Evolutionary conservation across 2,888 invertebrate species (phyloP), one percentile per base, ranked within the genome.

Genomic region (Thera obeliscata): DNA sequence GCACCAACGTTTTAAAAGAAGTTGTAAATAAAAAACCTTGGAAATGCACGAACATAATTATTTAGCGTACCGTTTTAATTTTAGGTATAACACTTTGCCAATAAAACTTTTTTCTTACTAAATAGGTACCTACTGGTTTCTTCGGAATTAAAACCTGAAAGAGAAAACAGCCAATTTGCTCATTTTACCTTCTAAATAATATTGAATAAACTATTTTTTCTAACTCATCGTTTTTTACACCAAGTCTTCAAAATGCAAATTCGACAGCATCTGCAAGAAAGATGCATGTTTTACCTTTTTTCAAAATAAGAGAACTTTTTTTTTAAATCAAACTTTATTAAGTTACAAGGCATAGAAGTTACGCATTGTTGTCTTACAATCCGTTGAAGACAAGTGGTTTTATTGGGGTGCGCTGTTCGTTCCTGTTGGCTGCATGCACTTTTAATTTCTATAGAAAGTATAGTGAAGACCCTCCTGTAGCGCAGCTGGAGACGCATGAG

Each of bases 201-300:
- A 43, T n/a, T 46, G 35, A 61, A 61, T 54, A 61, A 61, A 61
- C 2, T 61, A 61, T 43, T 46, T n/a, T 55, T 61, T 61, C 9
- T 61, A 54, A 35, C 8, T 8, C 22, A 22, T 22, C 22, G 43
- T 56, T 43, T 22, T 22, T 38, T 38, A 49, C 49, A 6, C n/a
- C n/a, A 49, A 4, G 3, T 1, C 49, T 7, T 46, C 2, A 46
- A 46, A 8, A 7, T 46, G 9, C 43, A 46, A 5, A 46, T 46
- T 46, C 9, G 43, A 46, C 43, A 9, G 9, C 9, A 46, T 46
- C 9, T 46, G 8, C 43, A 46, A 46, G 2, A 46, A 46, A 46
- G 9, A 46, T 46, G 43, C 9, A 46, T 7, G 43, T 8, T 43
- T 43, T 38, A 38, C 38, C 38, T 4, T 22, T 22, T 22, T 22